Evolutionary conservation across 2,113 vertebrate genomes (phyloP), one percentile per base, ranked within the genome.

Genomic region (Uria lomvia): DNA sequence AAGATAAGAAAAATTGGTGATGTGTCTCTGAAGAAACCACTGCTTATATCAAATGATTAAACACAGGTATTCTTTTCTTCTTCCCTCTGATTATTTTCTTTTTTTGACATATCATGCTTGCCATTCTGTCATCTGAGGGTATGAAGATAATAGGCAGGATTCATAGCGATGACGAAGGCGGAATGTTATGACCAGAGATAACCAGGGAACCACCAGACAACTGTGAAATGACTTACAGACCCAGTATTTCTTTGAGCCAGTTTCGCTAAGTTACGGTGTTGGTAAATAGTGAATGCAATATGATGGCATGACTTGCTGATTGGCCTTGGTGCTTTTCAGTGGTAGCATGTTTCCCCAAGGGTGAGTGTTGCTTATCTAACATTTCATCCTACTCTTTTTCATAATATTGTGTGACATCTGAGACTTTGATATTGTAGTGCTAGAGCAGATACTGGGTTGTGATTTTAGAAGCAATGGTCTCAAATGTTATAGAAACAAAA

Each of bases 121-220:
- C 32, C 24, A 5, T 70, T 56, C 45, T 55, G 49, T 84, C 47
- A 22, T 59, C 49, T 84, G 45, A 26, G 40, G 40, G 34, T 21
- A 12, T 15, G 47, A 71, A 86, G 65, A 22, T 47, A 88, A 38
- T 45, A 55, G 52, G 49, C 56, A 70, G 86, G 47, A 72, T 55
- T 89, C 34, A 3, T 15, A 45, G 56, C 23, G 30, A 11, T 0
- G 0, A 6, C 17, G 30, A 62, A 52, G 29, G 32, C 42, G 87
- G 45, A 86, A 26, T 2, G 0, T 49, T 62, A 11, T 11, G n/a
- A 68, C 60, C 23, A 43, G 62, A 60, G 80, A 75, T 52, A 81
- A 27, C 8, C 43, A 72, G 70, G 68, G 65, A 84, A 30, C 32
- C 73, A 40, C 34, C 38, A 7, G 40, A 43, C 50, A 63, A 2